These are phyloP conservation scores for Schizopygopsis malacanthus DNA, from an alignment of 2,797 vertebrate genomes.

Conservation along the genomic window DNA sequence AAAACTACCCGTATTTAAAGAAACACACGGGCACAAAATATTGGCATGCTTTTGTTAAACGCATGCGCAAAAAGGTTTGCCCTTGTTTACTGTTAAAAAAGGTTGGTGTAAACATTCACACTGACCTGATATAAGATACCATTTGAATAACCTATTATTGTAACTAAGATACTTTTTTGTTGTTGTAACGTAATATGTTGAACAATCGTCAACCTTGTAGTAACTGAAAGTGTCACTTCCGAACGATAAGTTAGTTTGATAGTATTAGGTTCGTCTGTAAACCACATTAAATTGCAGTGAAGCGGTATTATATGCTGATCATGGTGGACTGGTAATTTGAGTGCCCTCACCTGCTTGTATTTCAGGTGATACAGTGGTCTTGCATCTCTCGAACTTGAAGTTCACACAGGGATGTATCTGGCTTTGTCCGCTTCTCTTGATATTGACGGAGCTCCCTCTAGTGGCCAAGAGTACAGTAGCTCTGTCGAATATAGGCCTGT, in stretches of 20 bases:
- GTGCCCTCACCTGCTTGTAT: neutral
- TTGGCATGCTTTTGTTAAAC: neutral
- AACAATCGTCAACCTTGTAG: neutral
- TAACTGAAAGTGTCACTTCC: neutral
- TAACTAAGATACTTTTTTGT: neutral
- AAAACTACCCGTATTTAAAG: neutral
- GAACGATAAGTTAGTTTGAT: neutral
- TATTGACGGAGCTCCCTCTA: conserved; percentile 61
- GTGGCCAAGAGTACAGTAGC: conserved; percentile 34
- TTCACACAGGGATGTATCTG: neutral
- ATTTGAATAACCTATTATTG: neutral
- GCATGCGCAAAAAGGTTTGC: neutral
- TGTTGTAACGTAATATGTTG: too few species aligned
- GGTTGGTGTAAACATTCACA: neutral
- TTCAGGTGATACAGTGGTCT: neutral
- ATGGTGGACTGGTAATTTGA: neutral
- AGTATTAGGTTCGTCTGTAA: neutral
- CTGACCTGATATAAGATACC: neutral
- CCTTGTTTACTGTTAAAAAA: neutral
- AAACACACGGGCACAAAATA: neutral
- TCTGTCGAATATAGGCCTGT: neutral
- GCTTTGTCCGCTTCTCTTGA: neutral
- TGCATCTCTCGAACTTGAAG: neutral
- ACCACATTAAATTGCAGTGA: neutral
- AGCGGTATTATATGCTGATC: neutral